Conservation (phyloP, 1,140 invertebrate genomes). For the Lucilia cuprina region DNA sequence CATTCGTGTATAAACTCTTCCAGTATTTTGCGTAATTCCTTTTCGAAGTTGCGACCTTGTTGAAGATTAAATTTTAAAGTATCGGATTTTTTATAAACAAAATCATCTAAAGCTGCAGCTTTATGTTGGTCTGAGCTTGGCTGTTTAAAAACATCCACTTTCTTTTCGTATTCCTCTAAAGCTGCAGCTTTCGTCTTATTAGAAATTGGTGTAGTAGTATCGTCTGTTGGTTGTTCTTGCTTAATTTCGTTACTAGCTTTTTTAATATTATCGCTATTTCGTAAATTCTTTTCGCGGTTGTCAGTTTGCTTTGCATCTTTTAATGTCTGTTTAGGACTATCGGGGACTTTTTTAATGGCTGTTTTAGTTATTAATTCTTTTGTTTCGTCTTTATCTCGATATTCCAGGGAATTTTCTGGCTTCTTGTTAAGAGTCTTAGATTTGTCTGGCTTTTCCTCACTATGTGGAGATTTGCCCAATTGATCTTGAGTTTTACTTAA, state of each 20-base stretch:
- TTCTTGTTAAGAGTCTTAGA: too few species aligned
- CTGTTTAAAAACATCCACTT: background rate
- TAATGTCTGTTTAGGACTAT: background rate
- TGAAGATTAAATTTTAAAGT: constrained; percentile 9
- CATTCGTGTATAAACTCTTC: constrained; percentile 53
- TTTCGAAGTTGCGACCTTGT: constrained; percentile 39
- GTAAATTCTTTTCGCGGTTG: background rate
- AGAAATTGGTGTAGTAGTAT: background rate
- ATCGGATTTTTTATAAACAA: background rate
- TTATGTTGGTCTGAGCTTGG: background rate
- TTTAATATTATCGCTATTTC: background rate
- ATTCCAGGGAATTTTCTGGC: too few species aligned
- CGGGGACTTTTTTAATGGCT: too few species aligned
- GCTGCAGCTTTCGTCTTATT: background rate
- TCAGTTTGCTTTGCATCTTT: background rate
- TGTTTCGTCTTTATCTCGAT: too few species aligned
- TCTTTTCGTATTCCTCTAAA: background rate
- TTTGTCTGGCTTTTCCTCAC: too few species aligned
- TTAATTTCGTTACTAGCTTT: background rate
- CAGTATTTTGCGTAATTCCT: constrained; percentile 50
- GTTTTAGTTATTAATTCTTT: too few species aligned
- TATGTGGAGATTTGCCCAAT: too few species aligned
- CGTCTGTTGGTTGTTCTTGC: background rate
- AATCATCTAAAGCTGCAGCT: constrained; percentile 30
- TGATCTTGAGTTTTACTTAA: background rate